These are phyloP conservation scores for Stegana nigrithorax DNA, from an alignment of 2,888 invertebrate species.

Conservation along the genomic window DNA sequence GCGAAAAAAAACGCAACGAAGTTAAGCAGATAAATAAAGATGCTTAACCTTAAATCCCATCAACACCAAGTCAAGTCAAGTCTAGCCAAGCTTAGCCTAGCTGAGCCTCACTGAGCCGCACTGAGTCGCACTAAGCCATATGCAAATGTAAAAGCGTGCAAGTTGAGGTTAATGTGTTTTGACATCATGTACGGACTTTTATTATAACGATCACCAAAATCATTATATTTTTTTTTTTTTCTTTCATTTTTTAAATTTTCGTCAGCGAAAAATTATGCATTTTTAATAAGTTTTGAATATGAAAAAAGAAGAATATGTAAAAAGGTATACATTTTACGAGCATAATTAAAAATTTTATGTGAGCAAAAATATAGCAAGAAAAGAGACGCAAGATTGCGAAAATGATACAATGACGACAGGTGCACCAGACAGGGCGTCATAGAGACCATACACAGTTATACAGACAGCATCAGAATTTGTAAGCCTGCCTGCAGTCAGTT, in stretches of 20 bases:
- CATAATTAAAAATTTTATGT: not conserved
- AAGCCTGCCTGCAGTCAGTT: not conserved
- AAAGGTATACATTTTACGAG: not conserved
- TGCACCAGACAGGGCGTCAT: slow-evolving; percentile 29
- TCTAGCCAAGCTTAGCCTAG: no score
- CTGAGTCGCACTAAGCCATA: not conserved
- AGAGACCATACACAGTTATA: slow-evolving; percentile 5
- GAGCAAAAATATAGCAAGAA: slow-evolving; percentile 8
- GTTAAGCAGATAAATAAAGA: no score
- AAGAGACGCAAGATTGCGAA: no score
- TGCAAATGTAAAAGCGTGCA: not conserved
- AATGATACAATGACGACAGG: no score
- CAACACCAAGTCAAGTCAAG: no score
- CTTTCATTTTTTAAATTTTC: not conserved
- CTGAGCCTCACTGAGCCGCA: no score
- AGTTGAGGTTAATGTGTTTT: not conserved
- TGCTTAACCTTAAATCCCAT: no score
- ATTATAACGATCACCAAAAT: no score
- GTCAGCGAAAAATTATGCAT: slow-evolving; percentile 1
- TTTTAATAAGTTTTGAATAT: slow-evolving; percentile 13
- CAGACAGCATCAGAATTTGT: slow-evolving; percentile 11
- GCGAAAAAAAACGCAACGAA: not conserved
- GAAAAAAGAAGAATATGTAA: not conserved
- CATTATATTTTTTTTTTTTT: not conserved
- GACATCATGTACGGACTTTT: no score